Base-by-base conservation (phyloP, 2,888 invertebrate genomes). In the Opisthograptis luteolata region DNA sequence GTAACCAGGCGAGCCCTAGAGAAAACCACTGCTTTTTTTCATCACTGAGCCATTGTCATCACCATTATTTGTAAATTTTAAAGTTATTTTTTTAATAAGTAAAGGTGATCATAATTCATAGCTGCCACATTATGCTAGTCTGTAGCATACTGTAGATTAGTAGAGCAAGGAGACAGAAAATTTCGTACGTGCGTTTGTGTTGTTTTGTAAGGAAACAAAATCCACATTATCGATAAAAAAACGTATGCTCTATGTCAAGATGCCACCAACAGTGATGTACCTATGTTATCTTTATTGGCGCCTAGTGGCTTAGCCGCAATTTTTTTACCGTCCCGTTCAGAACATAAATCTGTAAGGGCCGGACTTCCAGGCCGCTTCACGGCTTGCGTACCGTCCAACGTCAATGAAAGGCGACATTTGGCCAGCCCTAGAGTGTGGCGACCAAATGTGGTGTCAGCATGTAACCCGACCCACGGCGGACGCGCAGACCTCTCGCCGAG, bases 401-500 rank as follows among this genome's bases (percentile, higher is more conserved):
- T 87, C 74, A 86, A 85, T 85, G 86, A 62, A 60, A 58, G 57
- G 46, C 76, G 68, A 65, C 82, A 82, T 84, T 84, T 81, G 79
- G 82, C 67, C 68, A 64, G 62, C 61, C 62, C 62, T 20, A 32
- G 76, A 75, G 83, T 78, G 79, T 83, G 87, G 81, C 70, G 75
- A 73, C 84, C 85, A 84, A 84, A 86, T 86, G 87, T 83, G 82
- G 66, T 30, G 40, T 73, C 71, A 64, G 68, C 63, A 66, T 70
- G 88, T 77, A 88, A 88, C 72, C 67, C 28, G 61, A 64, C 60
- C 40, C 22, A 20, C n/a, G n/a, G n/a, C 17, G 9, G 22, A 60
- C 65, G 74, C 64, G 74, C n/a, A 73, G 76, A 80, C 76, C 68
- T 68, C 70, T 70, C 68, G 76, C 82, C 64, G 83, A 80, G 88